These are phyloP conservation scores for Drosophila varians DNA, from an alignment of 1,140 invertebrate genomes.

Conservation along the genomic window DNA sequence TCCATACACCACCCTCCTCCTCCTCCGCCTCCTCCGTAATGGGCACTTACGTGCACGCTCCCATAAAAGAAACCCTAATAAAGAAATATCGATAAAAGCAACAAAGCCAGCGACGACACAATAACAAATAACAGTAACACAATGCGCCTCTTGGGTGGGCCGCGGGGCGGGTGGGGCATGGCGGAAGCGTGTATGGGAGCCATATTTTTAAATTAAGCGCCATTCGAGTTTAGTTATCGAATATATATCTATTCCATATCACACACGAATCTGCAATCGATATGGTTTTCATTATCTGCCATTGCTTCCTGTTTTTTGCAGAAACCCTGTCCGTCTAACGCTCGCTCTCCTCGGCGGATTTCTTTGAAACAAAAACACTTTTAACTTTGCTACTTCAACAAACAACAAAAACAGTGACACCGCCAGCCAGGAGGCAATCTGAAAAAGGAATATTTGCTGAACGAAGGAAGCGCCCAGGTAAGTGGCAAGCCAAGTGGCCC, in stretches of 20 bases:
- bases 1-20: too few relatives aligned
- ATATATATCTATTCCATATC: background rate
- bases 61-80: slow-evolving; percentile 80
- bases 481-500: slow-evolving; percentile 35
- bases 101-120: slow-evolving; percentile 36
- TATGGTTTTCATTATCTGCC: slow-evolving; percentile 20
- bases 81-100: slow-evolving; percentile 78
- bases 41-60: slow-evolving; percentile 77
- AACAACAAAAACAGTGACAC: slow-evolving; percentile 34
- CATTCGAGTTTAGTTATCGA: slow-evolving; percentile 35
- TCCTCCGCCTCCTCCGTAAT: slow-evolving; percentile 30
- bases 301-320: slow-evolving; percentile 58
- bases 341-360: slow-evolving; percentile 70
- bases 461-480: slow-evolving; percentile 42
- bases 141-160: slow-evolving; percentile 25
- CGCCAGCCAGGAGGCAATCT: slow-evolving; percentile 49
- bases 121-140: slow-evolving; percentile 27
- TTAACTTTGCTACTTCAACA: slow-evolving; percentile 54
- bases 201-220: slow-evolving; percentile 66
- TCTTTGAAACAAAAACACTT: slow-evolving; percentile 64
- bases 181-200: slow-evolving; percentile 11
- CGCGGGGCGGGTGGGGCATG: background rate
- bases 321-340: slow-evolving; percentile 67
- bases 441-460: slow-evolving; percentile 64
- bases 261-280: background rate